Base-by-base conservation (phyloP, 2,113 vertebrate genomes). In the Sminthopsis crassicaudata region DNA sequence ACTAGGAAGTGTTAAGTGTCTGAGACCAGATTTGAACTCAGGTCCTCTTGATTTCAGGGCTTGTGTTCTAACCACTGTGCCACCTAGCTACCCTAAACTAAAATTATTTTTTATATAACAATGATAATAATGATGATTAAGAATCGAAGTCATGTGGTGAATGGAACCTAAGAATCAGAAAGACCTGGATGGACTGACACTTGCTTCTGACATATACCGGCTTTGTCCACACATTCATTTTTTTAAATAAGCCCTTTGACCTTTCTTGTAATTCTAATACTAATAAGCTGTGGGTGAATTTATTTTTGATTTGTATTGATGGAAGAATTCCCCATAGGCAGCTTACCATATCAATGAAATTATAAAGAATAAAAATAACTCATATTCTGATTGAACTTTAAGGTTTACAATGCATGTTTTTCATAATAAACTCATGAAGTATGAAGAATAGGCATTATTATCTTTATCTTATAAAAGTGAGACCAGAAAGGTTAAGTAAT, bases 91-190 rank as follows among this genome's bases (percentile, higher is more conserved):
- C 48, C 48, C 5, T 7, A 48, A 91, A 95, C 91, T 76, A 91
- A 96, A 2, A 1, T 94, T 94, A 36, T 93, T 16, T 16, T 93
- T 93, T 36, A 93, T n/a, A 90, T 93, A 76, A 76, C n/a, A 16
- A 76, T n/a, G 14, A 22, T 76, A 3, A 67, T n/a, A 8, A 76
- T 42, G 36, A 76, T 8, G 36, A 76, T 6, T 16, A n/a, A 76
- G 67, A 76, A 76, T 76, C 14, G n/a, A 8, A 19, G 67, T 19
- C 36, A 19, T 19, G 36, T 22, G n/a, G 36, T n/a, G 2, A 16
- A n/a, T 67, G 67, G 14, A n/a, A 36, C 36, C 36, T 76, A 36
- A n/a, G 36, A 76, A 5, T 76, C 67, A n/a, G 9, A 12, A 30
- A 36, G 30, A 67, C 11, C 25, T 30, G 55, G 55, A 27, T 30